Percentiles rank a stretch among this genome's conserved stretches.
phyloP scores from a whole-genome alignment of 1,140 invertebrate species.

The Heterodera schachtii region DNA sequence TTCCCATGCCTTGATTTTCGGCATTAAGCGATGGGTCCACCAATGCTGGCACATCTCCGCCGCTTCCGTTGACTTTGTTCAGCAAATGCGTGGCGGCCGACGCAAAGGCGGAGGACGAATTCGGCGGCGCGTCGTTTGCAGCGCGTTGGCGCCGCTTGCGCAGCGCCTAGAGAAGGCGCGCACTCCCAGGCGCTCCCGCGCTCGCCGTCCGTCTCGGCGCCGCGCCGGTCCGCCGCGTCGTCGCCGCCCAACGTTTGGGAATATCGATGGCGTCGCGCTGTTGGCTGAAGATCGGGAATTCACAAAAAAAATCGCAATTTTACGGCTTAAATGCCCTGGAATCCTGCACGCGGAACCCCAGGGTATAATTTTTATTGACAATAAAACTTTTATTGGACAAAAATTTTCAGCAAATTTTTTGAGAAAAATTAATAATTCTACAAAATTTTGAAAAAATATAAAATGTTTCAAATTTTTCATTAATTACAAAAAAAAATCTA shows the following conservation, averaged over 20 bases:
- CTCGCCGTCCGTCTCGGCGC: not conserved
- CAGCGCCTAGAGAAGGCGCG: slow-evolving; percentile 13
- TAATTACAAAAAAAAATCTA: no score
- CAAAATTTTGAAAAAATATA: no score
- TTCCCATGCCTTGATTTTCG: not conserved
- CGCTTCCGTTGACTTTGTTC: not conserved
- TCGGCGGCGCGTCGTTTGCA: not conserved
- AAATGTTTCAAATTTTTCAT: no score
- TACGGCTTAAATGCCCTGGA: no score
- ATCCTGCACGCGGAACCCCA: no score
- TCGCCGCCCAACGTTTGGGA: not conserved
- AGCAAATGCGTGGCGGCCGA: not conserved
- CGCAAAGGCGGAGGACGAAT: not conserved
- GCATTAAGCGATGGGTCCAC: not conserved
- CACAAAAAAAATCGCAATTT: no score
- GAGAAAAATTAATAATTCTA: no score
- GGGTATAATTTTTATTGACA: no score
- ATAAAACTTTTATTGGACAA: no score
- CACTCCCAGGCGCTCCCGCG: slow-evolving; percentile 15
- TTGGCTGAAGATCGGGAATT: not conserved
- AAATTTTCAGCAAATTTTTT: no score
- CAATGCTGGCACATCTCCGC: not conserved
- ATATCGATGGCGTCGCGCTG: not conserved
- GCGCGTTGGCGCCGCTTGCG: slow-evolving; percentile 5
- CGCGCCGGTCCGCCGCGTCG: not conserved